Evolutionary conservation across 1,140 invertebrate species (phyloP), one percentile per base, ranked within the genome.

Genomic region (Mycetomoellerius zeteki): DNA sequence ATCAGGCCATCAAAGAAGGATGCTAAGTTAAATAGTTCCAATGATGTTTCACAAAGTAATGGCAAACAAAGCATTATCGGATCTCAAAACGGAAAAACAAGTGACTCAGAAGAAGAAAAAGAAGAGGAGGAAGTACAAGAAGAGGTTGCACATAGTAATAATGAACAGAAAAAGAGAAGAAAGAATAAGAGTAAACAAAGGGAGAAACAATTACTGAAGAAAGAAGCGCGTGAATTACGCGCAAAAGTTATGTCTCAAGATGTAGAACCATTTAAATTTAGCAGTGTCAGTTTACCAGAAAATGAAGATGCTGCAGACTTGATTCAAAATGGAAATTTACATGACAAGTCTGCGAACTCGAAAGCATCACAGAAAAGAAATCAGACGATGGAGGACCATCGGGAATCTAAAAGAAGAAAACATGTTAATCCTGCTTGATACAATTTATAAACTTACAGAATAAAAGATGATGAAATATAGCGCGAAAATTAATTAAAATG

Each of bases 121-220:
- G 54, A 93, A 30, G 54, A 93, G 91, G 65, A 90, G 10, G 58
- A 58, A 56, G 12, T 64, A 71, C 30, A 64, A 30, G 43, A 86
- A 77, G 37, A 88, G 19, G 24, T 0, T 33, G 10, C 16, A 12
- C 60, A 88, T 24, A 73, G 12, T 72, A 37, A 86, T 58, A 67
- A 77, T 33, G 37, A 86, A 4, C 91, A 93, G 54, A 92, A 92
- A 58, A 92, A 92, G n/a, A 37, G 12, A 37, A 91, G 92, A 58
- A 94, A 94, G 58, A 93, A 93, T 65, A 93, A 90, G n/a, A 94
- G 89, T 64, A 92, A 90, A 72, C 93, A 90, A 47, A 95, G 94
- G 75, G 93, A 95, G 27, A 95, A 93, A 12, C 92, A 93, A 47
- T 94, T 95, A 86, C 87, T 96, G 58, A 96, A 96, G 86, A 96